Evolutionary conservation across 1,140 invertebrate genomes (phyloP), one percentile per base, ranked within the genome.

Genomic region (Heliconius hewitsoni): DNA sequence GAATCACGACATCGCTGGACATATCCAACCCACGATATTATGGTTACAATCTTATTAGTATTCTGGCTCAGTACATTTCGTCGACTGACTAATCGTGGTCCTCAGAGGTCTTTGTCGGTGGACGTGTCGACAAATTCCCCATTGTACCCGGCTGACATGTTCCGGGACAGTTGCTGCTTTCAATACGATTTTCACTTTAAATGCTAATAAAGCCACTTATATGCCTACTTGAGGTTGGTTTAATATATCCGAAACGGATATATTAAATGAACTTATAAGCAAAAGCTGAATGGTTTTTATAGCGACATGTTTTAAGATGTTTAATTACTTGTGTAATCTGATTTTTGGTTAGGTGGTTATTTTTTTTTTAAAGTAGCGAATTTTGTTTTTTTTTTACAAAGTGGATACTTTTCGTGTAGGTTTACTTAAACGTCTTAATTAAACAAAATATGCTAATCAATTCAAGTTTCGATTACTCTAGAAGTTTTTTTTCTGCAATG

Each of bases 61-160:
- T 85, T 78, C 84, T 42, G 55, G 57, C 60, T 60, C 66, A 39
- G 70, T 84, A 77, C 78, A 74, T 57, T 74, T 77, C 73, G 77
- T 75, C 80, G 83, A 84, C 80, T 84, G 78, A 84, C 80, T 81
- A 81, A 81, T 81, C 76, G 80, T 83, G 77, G 57, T 52, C 77
- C 77, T 81, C 74, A 75, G 66, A 39, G 73, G 37, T 76, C 80
- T 79, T 80, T 84, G 81, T 80, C 81, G 78, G 78, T 80, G 60
- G 76, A 80, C 78, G 78, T 79, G 80, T 80, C 74, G 76, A 85
- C 74, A 83, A 78, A 83, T 79, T 74, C 76, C 76, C 52, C 82
- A 74, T 84, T 84, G 82, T 84, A 73, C 37, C 78, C 55, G 46
- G 78, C 27, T 78, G 80, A 70, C 76, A 73, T 78, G 77, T 80